Conservation (phyloP, 2,888 invertebrate genomes). For the Agriopis marginaria region DNA sequence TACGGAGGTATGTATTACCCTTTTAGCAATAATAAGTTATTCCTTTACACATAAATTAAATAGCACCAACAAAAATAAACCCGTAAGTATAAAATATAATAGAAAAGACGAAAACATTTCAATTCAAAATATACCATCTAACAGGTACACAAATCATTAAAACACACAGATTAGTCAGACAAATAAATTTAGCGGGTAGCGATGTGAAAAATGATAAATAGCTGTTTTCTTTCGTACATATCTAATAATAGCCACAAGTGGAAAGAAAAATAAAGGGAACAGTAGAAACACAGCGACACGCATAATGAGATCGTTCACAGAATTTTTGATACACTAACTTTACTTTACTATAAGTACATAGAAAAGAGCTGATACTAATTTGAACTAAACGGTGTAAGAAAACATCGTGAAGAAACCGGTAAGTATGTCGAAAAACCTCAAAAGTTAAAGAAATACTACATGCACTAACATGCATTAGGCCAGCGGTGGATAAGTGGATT, state of each 20-base stretch:
- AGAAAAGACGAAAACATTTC: neutral
- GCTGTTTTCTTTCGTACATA: conserved; percentile 62
- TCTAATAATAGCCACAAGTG: conserved; percentile 63
- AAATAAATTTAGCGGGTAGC: conserved; percentile 20
- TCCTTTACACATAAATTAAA: too few relatives aligned
- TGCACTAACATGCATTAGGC: too few relatives aligned
- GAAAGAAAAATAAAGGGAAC: conserved; percentile 71
- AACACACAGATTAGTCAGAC: conserved; percentile 13
- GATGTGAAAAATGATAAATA: conserved; percentile 62
- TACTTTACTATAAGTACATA: too few relatives aligned
- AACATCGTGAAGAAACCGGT: too few relatives aligned
- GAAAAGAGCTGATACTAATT: too few relatives aligned
- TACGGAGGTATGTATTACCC: too few relatives aligned
- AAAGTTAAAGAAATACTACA: too few relatives aligned
- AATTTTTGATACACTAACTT: neutral
- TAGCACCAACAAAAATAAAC: neutral
- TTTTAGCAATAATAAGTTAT: too few relatives aligned
- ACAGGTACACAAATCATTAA: conserved; percentile 34
- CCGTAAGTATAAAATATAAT: neutral
- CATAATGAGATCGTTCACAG: conserved; percentile 77
- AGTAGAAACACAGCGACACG: conserved; percentile 47
- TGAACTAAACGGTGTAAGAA: too few relatives aligned
- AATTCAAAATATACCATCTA: conserved; percentile 1
- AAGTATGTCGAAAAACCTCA: too few relatives aligned
- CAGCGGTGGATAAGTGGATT: too few relatives aligned